These are phyloP conservation scores for Leucozona laternaria DNA, from an alignment of 2,888 invertebrate genomes.

Conservation along the genomic window DNA sequence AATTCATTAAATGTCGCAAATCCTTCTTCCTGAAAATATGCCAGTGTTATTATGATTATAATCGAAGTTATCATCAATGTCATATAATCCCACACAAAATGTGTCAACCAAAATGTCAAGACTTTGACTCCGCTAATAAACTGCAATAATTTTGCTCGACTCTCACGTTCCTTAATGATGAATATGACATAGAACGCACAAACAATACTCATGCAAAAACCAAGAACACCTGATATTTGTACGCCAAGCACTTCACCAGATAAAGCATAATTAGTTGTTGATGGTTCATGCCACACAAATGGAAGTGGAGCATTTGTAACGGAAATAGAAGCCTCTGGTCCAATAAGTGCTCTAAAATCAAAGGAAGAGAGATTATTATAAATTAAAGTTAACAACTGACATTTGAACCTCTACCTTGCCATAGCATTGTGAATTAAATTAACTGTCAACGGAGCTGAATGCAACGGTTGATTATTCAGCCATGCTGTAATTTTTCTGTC, in stretches of 20 bases:
- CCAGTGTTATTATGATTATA: slow-evolving; percentile 86
- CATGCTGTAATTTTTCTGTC: slow-evolving; percentile 85
- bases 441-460: slow-evolving; percentile 88
- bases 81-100: slow-evolving; percentile 85
- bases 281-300: slow-evolving; percentile 84
- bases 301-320: slow-evolving; percentile 89
- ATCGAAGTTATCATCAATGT: slow-evolving; percentile 88
- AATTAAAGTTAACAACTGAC: neutral
- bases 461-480: slow-evolving; percentile 92
- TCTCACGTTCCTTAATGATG: slow-evolving; percentile 86
- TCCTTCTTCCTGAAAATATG: slow-evolving; percentile 87
- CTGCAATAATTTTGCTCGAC: slow-evolving; percentile 90
- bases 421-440: slow-evolving; percentile 87
- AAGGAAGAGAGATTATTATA: neutral
- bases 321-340: slow-evolving; percentile 77
- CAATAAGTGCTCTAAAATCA: slow-evolving; percentile 71
- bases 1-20: slow-evolving; percentile 77
- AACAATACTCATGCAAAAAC: slow-evolving; percentile 91
- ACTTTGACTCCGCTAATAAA: slow-evolving; percentile 90
- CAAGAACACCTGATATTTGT: slow-evolving; percentile 88
- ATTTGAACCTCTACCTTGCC: slow-evolving; percentile 81
- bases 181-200: slow-evolving; percentile 87
- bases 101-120: slow-evolving; percentile 88
- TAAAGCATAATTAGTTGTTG: slow-evolving; percentile 82
- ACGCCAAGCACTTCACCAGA: slow-evolving; percentile 83